Conservation (phyloP, 2,797 vertebrate species). For the Acropternis orthonyx region DNA sequence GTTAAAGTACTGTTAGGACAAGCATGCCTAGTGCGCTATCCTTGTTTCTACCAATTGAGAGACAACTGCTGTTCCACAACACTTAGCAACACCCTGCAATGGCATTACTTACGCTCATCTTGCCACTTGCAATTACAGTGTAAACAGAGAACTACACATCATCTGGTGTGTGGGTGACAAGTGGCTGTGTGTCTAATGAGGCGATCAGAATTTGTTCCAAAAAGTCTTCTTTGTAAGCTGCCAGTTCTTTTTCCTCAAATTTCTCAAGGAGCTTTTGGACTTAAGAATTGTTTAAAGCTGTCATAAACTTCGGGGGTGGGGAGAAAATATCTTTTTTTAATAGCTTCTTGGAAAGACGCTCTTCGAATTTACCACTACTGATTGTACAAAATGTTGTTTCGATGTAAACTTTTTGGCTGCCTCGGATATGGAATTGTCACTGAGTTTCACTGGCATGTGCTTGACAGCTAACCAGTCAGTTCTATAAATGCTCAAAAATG, state of each 20-base stretch:
- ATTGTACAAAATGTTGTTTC: background rate
- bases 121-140: background rate
- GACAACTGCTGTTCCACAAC: background rate
- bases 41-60: background rate
- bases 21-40: background rate
- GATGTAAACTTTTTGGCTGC: background rate
- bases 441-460: background rate
- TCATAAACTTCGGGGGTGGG: background rate
- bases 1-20: background rate
- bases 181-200: slow-evolving; percentile 23
- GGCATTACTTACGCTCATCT: background rate
- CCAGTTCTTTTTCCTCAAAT: background rate
- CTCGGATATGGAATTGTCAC: background rate
- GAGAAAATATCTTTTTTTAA: background rate
- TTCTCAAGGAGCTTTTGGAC: background rate
- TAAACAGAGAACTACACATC: background rate
- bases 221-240: background rate
- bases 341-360: background rate
- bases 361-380: background rate
- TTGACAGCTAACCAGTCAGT: slow-evolving; percentile 15
- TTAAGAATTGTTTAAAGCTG: background rate
- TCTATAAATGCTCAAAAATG: background rate
- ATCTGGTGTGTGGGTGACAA: slow-evolving; percentile 49
- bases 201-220: background rate
- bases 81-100: background rate